Evolutionary conservation across 2,888 invertebrate species (phyloP).

Genomic region (Pseudococcus longispinus): DNA sequence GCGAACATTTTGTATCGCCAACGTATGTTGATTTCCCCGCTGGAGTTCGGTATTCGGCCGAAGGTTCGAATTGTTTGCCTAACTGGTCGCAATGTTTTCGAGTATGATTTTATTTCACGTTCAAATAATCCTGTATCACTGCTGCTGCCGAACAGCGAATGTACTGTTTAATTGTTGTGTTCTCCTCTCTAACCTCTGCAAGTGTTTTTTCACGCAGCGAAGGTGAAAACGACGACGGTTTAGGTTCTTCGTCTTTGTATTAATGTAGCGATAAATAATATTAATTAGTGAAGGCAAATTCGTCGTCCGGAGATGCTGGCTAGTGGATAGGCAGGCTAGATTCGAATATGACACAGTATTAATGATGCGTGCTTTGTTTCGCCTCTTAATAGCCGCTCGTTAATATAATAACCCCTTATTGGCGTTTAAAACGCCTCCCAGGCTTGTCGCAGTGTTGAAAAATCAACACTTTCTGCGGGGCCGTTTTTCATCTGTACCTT

Average conservation of each 20-base stretch:
- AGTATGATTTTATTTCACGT: not conserved
- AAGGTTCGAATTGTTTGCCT: not conserved
- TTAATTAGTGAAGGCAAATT: not conserved
- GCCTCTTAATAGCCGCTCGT: not conserved
- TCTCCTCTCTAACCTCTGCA: not conserved
- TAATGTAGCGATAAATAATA: not conserved
- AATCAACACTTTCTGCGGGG: not conserved
- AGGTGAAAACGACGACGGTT: not conserved
- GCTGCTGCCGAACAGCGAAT: not conserved
- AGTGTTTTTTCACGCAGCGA: not conserved
- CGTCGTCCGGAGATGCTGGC: not conserved
- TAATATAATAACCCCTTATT: not conserved
- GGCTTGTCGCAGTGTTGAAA: not conserved
- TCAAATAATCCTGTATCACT: not conserved
- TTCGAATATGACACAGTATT: not conserved
- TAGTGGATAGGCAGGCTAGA: not conserved
- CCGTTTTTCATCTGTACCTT: not conserved
- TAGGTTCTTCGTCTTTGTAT: not conserved
- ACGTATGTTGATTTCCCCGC: not conserved
- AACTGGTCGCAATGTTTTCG: not conserved
- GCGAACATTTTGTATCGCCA: not conserved
- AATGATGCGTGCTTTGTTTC: not conserved
- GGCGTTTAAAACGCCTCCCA: not conserved
- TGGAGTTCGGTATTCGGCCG: not conserved
- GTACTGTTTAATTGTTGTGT: not conserved